A percentile compares a stretch with the other conserved stretches of the same genome.
Conservation (phyloP, 2,797 vertebrate genomes). For the Falco naumanni region DNA sequence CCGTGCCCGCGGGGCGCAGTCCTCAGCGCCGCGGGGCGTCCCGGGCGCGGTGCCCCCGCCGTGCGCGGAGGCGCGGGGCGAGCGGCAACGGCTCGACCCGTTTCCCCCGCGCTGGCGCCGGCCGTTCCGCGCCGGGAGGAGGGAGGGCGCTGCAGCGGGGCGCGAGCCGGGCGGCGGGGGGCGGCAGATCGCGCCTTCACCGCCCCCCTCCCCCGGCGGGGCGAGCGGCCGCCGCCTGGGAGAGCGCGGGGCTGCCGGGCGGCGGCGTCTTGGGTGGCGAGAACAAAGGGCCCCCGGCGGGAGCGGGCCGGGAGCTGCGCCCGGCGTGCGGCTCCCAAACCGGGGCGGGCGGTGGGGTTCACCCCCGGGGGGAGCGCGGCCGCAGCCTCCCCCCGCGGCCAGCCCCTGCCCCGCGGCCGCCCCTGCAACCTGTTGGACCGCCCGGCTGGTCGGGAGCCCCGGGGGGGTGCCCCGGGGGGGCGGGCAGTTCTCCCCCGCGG, state of each 20-base stretch:
- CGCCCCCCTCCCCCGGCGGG: not conserved
- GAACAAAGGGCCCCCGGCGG: slow-evolving; percentile 55
- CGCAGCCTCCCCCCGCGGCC: not conserved
- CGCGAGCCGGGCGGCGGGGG: not conserved
- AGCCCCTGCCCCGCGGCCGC: not conserved
- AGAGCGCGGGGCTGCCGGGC: slow-evolving; percentile 40
- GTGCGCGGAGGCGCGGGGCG: not conserved
- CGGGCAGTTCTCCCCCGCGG: not conserved
- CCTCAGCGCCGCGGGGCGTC: not conserved
- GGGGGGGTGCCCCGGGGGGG: not conserved
- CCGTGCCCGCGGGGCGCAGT: not conserved
- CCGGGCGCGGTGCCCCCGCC: not conserved
- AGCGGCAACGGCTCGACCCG: not conserved
- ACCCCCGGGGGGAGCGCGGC: not conserved
- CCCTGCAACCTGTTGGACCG: slow-evolving; percentile 58
- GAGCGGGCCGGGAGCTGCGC: slow-evolving; percentile 14
- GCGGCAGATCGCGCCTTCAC: not conserved
- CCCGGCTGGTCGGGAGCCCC: not conserved
- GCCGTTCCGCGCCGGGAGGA: not conserved
- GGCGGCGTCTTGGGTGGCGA: slow-evolving; percentile 60
- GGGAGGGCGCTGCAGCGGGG: slow-evolving; percentile 31
- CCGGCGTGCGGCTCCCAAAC: not conserved
- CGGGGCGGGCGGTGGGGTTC: not conserved
- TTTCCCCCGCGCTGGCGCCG: not conserved
- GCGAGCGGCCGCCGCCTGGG: slow-evolving; percentile 10